Percentiles rank a stretch among this genome's conserved stretches.
These are phyloP conservation scores for Malurus elegans DNA, from an alignment of 2,113 vertebrate species.

Conservation along the genomic window DNA sequence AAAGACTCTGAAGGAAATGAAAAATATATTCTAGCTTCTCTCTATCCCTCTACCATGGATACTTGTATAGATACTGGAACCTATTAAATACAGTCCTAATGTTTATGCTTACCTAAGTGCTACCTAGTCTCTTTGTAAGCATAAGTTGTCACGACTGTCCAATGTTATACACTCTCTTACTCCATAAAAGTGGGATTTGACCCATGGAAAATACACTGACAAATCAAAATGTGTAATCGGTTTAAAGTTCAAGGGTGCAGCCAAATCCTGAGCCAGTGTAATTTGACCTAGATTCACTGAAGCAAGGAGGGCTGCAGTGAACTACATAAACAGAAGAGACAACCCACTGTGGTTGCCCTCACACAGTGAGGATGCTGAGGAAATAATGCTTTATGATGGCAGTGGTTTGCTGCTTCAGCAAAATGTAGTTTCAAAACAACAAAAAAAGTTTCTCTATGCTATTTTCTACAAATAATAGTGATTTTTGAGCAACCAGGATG, in stretches of 20 bases:
- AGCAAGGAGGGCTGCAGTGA: not conserved
- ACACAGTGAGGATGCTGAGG: accelerated
- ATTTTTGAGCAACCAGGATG: not conserved
- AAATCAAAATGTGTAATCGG: conserved; percentile 56
- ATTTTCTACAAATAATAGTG: not conserved
- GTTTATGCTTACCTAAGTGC: not conserved
- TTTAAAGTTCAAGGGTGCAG: conserved; percentile 58
- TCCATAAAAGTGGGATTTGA: conserved; percentile 10
- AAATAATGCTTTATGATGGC: not conserved
- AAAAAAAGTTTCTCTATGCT: not conserved
- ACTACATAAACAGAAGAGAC: not conserved
- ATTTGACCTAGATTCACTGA: conserved; percentile 49
- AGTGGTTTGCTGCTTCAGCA: not conserved
- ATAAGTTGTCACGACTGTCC: not conserved
- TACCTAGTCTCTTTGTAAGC: not conserved
- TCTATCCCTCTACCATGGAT: not conserved
- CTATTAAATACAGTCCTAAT: not conserved
- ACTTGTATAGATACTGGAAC: not conserved
- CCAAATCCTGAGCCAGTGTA: conserved; percentile 52
- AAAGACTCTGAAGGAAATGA: not conserved
- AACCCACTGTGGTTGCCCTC: not conserved
- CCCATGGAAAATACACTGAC: conserved; percentile 36
- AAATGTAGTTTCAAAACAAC: not conserved
- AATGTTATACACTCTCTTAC: not conserved
- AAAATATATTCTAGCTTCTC: not conserved